These are phyloP conservation scores for Tragelaphus scriptus DNA, from an alignment of 2,113 vertebrate genomes.

Conservation along the genomic window DNA sequence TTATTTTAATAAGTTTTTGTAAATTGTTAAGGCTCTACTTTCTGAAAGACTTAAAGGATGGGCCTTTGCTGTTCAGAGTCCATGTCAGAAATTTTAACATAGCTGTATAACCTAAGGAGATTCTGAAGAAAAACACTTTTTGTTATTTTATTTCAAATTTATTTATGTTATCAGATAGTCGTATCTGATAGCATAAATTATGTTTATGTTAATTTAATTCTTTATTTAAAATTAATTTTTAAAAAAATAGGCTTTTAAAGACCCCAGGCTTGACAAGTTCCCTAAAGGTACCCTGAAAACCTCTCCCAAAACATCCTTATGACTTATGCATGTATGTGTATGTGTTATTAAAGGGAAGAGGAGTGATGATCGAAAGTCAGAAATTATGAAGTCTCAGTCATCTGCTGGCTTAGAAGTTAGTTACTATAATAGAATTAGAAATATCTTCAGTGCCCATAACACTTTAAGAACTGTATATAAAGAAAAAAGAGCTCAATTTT, in stretches of 20 bases:
- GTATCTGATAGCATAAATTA: neutral
- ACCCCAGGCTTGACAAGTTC: neutral
- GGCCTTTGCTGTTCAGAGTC: neutral
- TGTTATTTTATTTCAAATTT: constrained; percentile 1
- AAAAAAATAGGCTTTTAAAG: neutral
- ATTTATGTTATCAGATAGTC: neutral
- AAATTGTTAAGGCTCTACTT: constrained; percentile 1
- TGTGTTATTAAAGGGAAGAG: neutral
- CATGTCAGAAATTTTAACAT: neutral
- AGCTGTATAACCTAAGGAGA: neutral
- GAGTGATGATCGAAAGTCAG: neutral
- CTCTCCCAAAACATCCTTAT: neutral
- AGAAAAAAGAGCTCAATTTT: neutral
- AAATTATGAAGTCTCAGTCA: neutral
- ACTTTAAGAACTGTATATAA: neutral
- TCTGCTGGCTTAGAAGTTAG: neutral
- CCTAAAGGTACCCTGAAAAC: neutral
- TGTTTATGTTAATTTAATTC: neutral
- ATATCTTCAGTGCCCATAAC: neutral
- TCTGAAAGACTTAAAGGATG: constrained; percentile 18
- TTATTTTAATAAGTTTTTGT: neutral
- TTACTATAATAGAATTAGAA: neutral
- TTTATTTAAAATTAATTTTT: neutral
- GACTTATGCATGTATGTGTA: neutral
- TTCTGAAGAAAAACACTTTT: neutral